Evolutionary conservation across 2,797 vertebrate species (phyloP), one percentile per base, ranked within the genome.

Genomic region (Florisuga fusca): DNA sequence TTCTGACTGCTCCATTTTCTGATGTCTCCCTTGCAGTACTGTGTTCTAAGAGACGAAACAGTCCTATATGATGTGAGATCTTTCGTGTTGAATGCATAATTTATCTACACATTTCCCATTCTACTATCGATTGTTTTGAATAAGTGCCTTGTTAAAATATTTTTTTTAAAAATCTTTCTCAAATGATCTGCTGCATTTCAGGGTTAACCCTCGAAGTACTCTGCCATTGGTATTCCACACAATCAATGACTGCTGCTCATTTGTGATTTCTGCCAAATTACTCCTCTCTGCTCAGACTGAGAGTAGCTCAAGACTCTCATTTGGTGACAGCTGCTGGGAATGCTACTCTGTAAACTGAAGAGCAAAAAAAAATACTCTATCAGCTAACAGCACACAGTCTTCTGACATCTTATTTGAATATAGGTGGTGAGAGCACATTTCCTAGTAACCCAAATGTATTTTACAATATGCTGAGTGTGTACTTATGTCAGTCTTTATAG

Each of bases 1-100:
- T 78, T 95, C 82, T 89, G 92, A 87, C 82, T 92, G 93, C 63
- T 95, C 90, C 69, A 66, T 94, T 95, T 96, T 94, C 87, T 89
- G 87, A 85, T 0, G 0, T 87, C 79, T 93, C 55, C 76, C 46
- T 88, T 87, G 93, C 89, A 94, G 81, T 31, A 81, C 2, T 3
- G 26, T 58, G 18, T 92, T 95, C 57, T 77, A 90, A 89, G 81
- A 87, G 46, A 93, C 76, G 80, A 93, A 93, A 83, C 54, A 62
- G 59, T 83, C 64, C 59, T 81, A 87, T 89, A 87, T 78, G 61
- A 92, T 94, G 68, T 75, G 92, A 94, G 66, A 92, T 84, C 51
- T 93, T 91, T 76, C 0, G 0, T 55, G 73, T 66, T 73, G 89
- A 97, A 94, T 95, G 91, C 89, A 95, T 95, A 95, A 93, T 93